Evolutionary conservation across 2,113 vertebrate genomes (phyloP), one percentile per base, ranked within the genome.

Genomic region (Peromyscus leucopus): DNA sequence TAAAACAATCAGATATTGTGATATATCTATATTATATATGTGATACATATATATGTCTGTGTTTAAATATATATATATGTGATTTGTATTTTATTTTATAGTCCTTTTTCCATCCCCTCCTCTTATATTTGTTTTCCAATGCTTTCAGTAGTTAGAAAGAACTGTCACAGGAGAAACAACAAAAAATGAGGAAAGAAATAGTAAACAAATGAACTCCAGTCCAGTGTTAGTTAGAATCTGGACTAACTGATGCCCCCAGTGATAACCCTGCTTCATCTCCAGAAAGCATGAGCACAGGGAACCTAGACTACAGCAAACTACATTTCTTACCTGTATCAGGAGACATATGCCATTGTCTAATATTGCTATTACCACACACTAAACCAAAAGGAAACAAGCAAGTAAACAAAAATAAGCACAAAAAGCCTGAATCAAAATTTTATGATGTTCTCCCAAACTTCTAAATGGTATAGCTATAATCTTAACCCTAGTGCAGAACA

Each of bases 251-350:
- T 75, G 39, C 51, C 78, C 48, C 22, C 28, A 88, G 7, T 5
- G n/a, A 75, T 21, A 21, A 80, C 36, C 12, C 55, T 9, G 10
- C 89, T 16, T 61, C 39, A 78, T 82, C 42, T 39, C 59, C 80
- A 7, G 39, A 63, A 21, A 10, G 13, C 4, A 5, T 69, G 0
- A 79, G 16, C 10, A 13, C 33, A 31, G 61, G 6, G 31, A 93
- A 22, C 8, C 2, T 24, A 69, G 28, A 24, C 2, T 8, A 80
- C 21, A 19, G 24, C 48, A 69, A 95, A 51, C 1, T n/a, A 82
- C 63, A 69, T 93, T 75, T 85, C 88, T 48, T 26, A 84, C 39
- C n/a, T 91, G 55, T 69, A 74, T 21, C 28, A 89, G 39, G 21
- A 96, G 21, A 42, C 19, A 65, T 1, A 67, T 17, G 72, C 7